A percentile compares a stretch with the other conserved stretches of the same genome.
These are phyloP conservation scores for Trinorchestia longiramus DNA, from an alignment of 1,140 invertebrate species.

Conservation along the genomic window DNA sequence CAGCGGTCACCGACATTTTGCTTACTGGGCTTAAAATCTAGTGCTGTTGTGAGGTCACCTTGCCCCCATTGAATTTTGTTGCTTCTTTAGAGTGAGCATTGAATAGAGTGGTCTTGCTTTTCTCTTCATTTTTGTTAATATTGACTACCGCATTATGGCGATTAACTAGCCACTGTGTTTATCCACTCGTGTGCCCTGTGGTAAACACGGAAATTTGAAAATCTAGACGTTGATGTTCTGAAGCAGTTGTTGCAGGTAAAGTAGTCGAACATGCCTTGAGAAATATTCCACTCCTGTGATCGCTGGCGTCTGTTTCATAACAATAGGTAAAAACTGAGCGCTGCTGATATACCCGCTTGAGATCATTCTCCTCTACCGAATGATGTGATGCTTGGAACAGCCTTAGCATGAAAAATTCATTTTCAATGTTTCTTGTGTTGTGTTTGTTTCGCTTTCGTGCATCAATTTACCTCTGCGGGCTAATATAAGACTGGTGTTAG, in stretches of 20 bases:
- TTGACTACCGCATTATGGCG: neutral
- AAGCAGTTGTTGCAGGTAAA: neutral
- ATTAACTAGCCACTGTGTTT: neutral
- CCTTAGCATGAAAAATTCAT: neutral
- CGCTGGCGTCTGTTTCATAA: too few relatives aligned
- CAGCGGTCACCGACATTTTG: neutral
- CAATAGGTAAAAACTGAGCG: neutral
- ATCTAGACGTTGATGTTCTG: neutral
- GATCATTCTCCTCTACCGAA: neutral
- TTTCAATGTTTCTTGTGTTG: neutral
- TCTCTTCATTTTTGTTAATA: neutral
- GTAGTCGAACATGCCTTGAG: neutral
- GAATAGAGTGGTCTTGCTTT: neutral
- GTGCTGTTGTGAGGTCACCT: neutral
- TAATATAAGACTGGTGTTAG: neutral
- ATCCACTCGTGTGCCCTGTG: neutral
- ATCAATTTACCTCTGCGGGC: neutral
- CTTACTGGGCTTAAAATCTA: neutral
- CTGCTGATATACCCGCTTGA: neutral
- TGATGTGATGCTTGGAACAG: neutral
- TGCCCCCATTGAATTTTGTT: neutral
- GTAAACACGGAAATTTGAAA: neutral
- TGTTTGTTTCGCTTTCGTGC: neutral
- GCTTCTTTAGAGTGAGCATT: neutral
- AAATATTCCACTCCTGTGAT: too few relatives aligned